Conservation (phyloP, 1,140 invertebrate species). For the Colletes latitarsis region DNA sequence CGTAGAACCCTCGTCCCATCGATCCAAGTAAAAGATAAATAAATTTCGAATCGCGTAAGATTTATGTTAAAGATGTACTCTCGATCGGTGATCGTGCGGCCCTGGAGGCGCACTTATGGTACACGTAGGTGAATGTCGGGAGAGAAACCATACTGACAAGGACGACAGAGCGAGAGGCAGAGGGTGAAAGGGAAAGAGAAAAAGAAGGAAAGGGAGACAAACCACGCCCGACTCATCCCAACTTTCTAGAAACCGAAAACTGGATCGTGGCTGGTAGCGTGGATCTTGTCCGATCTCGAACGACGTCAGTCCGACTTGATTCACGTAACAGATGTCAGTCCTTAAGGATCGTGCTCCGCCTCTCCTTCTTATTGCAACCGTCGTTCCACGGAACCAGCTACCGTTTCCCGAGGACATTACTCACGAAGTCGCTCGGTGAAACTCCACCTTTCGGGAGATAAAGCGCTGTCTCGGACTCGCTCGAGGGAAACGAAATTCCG, state of each 20-base stretch:
- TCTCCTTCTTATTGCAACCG: conserved; percentile 49
- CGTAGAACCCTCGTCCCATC: no score
- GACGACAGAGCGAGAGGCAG: conserved; percentile 61
- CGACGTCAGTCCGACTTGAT: conserved; percentile 51
- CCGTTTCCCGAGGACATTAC: conserved; percentile 60
- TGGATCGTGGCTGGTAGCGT: conserved; percentile 68
- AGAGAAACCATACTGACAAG: conserved; percentile 76
- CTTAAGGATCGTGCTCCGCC: conserved; percentile 37
- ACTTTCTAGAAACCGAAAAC: conserved; percentile 79
- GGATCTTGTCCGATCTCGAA: conserved; percentile 59
- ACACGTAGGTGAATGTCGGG: conserved; percentile 70
- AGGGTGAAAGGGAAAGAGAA: conserved; percentile 34
- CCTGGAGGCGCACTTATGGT: conserved; percentile 60
- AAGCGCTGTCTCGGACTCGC: conserved; percentile 1
- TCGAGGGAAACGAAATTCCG: conserved; percentile 41
- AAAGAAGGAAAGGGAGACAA: conserved; percentile 28
- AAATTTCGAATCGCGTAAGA: no score
- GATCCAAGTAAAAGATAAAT: no score
- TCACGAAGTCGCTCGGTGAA: conserved; percentile 53
- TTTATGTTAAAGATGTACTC: no score
- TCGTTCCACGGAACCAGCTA: conserved; percentile 51
- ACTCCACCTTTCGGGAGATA: conserved; percentile 51
- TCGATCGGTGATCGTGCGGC: conserved; percentile 29
- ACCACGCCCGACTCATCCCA: conserved; percentile 72
- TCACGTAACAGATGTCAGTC: conserved; percentile 66